Conservation (phyloP, 2,113 vertebrate species). For the Melanerpes aurifrons region DNA sequence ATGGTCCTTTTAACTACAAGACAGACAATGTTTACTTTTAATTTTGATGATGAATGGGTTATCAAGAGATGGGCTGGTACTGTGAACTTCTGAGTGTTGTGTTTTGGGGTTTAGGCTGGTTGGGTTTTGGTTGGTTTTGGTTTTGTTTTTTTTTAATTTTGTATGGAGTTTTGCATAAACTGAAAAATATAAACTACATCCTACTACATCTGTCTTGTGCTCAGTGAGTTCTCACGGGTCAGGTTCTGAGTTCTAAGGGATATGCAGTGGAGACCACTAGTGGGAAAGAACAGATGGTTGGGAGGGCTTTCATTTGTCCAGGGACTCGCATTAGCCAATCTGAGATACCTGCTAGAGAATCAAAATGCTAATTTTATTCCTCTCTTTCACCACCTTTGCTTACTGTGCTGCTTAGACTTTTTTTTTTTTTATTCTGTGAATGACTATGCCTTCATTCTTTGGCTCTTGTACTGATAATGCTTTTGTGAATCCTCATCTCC, state of each 20-base stretch:
- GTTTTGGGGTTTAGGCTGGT: no score
- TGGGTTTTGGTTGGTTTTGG: no score
- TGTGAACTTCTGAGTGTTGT: neutral
- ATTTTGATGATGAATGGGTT: neutral
- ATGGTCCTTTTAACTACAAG: neutral
- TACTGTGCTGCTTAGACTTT: neutral
- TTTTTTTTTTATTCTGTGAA: neutral
- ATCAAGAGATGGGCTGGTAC: neutral
- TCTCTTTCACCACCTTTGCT: neutral
- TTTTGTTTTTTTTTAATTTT: neutral
- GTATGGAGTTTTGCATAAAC: neutral
- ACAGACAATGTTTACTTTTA: neutral
- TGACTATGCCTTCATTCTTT: neutral
- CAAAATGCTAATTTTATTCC: neutral
- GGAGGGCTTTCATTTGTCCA: neutral
- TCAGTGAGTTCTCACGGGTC: neutral
- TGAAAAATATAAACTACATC: neutral
- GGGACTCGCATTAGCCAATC: neutral
- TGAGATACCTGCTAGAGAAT: neutral
- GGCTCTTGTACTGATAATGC: neutral
- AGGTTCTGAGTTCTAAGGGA: neutral
- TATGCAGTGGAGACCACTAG: neutral
- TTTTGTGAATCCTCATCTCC: neutral
- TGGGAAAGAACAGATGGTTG: neutral
- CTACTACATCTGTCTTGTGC: neutral